Conservation (phyloP, 2,797 vertebrate genomes). For the Margarornis squamiger region DNA sequence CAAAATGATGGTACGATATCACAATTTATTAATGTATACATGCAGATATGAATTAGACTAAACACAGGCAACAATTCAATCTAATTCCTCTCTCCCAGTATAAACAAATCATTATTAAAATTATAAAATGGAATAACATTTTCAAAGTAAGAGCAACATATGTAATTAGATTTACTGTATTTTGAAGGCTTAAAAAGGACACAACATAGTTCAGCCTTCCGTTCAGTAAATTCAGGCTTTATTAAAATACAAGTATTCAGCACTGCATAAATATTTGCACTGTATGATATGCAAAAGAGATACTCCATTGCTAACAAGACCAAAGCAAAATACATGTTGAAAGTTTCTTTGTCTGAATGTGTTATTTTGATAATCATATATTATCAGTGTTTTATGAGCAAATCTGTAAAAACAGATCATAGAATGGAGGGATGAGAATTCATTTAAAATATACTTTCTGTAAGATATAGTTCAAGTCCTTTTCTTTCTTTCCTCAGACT, state of each 20-base stretch:
- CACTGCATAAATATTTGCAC: constrained; percentile 68
- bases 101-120: constrained; percentile 76
- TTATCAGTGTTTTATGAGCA: constrained; percentile 73
- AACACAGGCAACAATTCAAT: constrained; percentile 66
- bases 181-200: constrained; percentile 67
- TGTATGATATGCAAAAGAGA: constrained; percentile 69
- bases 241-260: constrained; percentile 68
- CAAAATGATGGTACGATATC: neutral
- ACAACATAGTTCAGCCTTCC: constrained; percentile 64
- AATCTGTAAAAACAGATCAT: constrained; percentile 71
- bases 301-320: constrained; percentile 72
- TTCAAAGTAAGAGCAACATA: constrained; percentile 73
- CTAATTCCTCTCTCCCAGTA: constrained; percentile 57
- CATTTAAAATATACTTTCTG: constrained; percentile 69
- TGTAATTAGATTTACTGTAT: constrained; percentile 76
- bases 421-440: constrained; percentile 62
- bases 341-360: constrained; percentile 75
- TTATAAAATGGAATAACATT: constrained; percentile 67
- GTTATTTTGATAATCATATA: constrained; percentile 75
- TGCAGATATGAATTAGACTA: constrained; percentile 66
- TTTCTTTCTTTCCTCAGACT: constrained; percentile 72
- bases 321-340: constrained; percentile 71
- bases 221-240: constrained; percentile 69
- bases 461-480: constrained; percentile 72
- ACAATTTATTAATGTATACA: constrained; percentile 58